Conservation (phyloP, 1,140 invertebrate genomes). For the Berghia stephanieae region DNA sequence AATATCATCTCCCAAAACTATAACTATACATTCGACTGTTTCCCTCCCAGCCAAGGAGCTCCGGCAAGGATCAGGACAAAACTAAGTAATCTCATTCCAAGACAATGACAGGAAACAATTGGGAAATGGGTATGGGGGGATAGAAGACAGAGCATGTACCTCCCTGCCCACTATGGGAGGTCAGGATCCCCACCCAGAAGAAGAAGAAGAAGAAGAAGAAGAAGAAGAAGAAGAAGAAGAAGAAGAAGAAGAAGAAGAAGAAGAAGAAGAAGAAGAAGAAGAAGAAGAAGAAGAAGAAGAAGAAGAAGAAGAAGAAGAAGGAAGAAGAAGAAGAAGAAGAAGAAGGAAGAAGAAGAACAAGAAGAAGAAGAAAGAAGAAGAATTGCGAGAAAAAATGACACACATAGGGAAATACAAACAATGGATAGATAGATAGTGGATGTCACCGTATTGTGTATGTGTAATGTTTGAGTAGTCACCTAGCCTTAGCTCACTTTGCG, state of each 20-base stretch:
- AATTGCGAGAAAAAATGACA: background rate
- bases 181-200: too few relatives aligned
- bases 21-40: too few relatives aligned
- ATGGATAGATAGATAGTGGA: background rate
- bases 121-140: too few relatives aligned
- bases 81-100: too few relatives aligned
- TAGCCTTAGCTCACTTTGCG: too few relatives aligned
- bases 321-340: background rate
- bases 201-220: background rate
- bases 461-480: too few relatives aligned
- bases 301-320: background rate
- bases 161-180: too few relatives aligned
- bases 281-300: background rate
- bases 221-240: background rate
- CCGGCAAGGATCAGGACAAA: too few relatives aligned
- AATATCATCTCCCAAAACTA: too few relatives aligned
- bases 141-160: too few relatives aligned
- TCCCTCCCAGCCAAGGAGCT: too few relatives aligned
- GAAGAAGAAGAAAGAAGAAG: constrained; percentile 5
- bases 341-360: background rate
- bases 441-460: background rate
- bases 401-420: background rate
- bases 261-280: background rate
- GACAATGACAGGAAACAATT: too few relatives aligned
- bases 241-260: background rate